Evolutionary conservation across 2,113 vertebrate genomes (phyloP).

Genomic region (Pseudorasbora parva): DNA sequence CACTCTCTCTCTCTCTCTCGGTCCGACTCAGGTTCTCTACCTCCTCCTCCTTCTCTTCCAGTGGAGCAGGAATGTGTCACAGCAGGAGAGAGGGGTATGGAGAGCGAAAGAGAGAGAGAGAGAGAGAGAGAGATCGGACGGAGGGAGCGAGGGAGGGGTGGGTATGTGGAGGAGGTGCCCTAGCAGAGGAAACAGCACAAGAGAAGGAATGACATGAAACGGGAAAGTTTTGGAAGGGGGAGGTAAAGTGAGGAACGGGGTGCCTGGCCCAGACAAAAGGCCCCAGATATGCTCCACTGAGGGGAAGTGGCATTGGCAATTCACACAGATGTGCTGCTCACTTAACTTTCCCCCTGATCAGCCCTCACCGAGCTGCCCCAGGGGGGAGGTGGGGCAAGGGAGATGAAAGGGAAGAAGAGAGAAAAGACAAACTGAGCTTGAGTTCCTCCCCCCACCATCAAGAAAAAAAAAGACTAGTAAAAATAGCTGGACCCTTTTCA

Average conservation of each 20-base stretch:
- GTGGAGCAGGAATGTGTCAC: slow-evolving; percentile 60
- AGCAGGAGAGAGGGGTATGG: slow-evolving; percentile 58
- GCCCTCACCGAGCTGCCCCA: slow-evolving; percentile 37
- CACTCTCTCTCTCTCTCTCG: not conserved
- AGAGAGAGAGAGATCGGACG: slow-evolving; percentile 46
- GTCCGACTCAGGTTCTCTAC: slow-evolving; percentile 49
- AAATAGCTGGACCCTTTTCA: slow-evolving; percentile 9
- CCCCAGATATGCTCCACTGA: slow-evolving; percentile 57
- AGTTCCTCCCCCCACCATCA: slow-evolving; percentile 32
- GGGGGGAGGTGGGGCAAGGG: slow-evolving; percentile 46
- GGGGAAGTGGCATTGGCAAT: slow-evolving; percentile 59
- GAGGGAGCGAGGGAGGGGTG: slow-evolving; percentile 46
- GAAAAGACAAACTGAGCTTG: slow-evolving; percentile 54
- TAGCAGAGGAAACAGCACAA: slow-evolving; percentile 45
- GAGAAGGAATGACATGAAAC: slow-evolving; percentile 54
- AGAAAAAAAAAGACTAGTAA: slow-evolving; percentile 16
- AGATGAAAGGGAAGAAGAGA: slow-evolving; percentile 48
- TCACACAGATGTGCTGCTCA: slow-evolving; percentile 66
- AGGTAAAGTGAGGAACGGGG: slow-evolving; percentile 62
- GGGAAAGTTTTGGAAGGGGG: slow-evolving; percentile 61
- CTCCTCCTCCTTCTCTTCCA: slow-evolving; percentile 44
- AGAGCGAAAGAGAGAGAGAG: slow-evolving; percentile 46
- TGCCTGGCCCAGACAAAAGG: slow-evolving; percentile 61
- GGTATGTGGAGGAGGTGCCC: slow-evolving; percentile 49
- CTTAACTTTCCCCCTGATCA: slow-evolving; percentile 59